Conservation (phyloP, 2,797 vertebrate species). For the Artibeus jamaicensis region DNA sequence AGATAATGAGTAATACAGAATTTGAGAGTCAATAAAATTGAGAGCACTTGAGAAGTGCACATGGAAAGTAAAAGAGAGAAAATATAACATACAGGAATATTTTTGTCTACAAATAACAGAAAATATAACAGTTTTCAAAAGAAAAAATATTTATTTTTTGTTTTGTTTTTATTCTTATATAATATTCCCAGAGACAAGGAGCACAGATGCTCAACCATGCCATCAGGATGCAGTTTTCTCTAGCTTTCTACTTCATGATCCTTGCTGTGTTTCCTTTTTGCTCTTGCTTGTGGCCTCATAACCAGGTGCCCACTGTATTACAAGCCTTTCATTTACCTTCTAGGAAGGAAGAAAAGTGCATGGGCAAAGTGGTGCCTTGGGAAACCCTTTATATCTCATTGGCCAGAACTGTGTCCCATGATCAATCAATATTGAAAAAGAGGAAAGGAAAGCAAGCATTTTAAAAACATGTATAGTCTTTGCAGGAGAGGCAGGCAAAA, state of each 20-base stretch:
- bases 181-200: neutral
- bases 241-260: neutral
- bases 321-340: neutral
- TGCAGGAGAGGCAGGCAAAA: neutral
- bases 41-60: neutral
- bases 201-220: neutral
- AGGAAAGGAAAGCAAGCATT: neutral
- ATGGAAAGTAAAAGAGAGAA: neutral
- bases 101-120: slow-evolving; percentile 6
- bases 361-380: neutral
- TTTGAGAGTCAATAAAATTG: neutral
- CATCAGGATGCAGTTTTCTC: neutral
- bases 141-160: neutral
- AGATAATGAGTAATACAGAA: neutral
- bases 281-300: neutral
- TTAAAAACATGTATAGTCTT: neutral
- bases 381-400: neutral
- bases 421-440: neutral
- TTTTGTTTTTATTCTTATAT: neutral
- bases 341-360: neutral
- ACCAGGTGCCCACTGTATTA: neutral
- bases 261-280: neutral
- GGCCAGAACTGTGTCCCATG: neutral
- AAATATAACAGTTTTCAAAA: neutral
- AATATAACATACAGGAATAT: neutral